Evolutionary conservation across 2,797 vertebrate species (phyloP), one percentile per base, ranked within the genome.

Genomic region (Ctenochaetus hawaiiensis): DNA sequence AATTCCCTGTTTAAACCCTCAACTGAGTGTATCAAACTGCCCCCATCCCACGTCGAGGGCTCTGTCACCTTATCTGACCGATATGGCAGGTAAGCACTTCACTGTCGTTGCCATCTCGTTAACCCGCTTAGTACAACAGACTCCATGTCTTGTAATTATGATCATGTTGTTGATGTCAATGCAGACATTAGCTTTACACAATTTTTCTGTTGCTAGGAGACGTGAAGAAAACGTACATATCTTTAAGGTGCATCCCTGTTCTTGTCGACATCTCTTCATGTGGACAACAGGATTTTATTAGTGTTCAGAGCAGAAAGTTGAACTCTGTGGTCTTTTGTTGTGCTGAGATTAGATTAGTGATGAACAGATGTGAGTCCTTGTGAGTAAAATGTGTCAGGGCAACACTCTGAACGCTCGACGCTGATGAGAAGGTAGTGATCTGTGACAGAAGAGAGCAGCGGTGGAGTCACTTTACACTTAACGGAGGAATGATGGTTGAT

Each of bases 391-490:
- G 18, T 47, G 41, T 62, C 45, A 30, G 41, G 45, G 47, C 23
- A 23, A 47, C 58, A 34, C 30, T 34, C n/a, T 56, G 62, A 62
- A n/a, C 8, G 14, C 59, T 60, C 37, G 37, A 72, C 78, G 22
- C 67, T 72, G 75, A 86, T 82, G 73, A 77, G 70, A 60, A 77
- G 62, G 57, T 58, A 77, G 70, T 75, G 74, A 72, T 80, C 74
- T 83, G 71, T 70, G 72, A 81, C 61, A 48, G 63, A 47, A 37
- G 52, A 17, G 57, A 58, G 20, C 54, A 52, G 48, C 48, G 67
- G 49, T 71, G 71, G 39, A 34, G 30, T 34, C 30, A 66, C 63
- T 72, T 62, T n/a, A 64, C 57, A 26, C 37, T 44, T 17, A 56
- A 22, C 23, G 41, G 14, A 65, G 57, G n/a, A 43, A 34, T 9